A percentile compares a stretch with the other conserved stretches of the same genome.
These are phyloP conservation scores for Cryptus armator DNA, from an alignment of 2,888 invertebrate genomes.

Conservation along the genomic window DNA sequence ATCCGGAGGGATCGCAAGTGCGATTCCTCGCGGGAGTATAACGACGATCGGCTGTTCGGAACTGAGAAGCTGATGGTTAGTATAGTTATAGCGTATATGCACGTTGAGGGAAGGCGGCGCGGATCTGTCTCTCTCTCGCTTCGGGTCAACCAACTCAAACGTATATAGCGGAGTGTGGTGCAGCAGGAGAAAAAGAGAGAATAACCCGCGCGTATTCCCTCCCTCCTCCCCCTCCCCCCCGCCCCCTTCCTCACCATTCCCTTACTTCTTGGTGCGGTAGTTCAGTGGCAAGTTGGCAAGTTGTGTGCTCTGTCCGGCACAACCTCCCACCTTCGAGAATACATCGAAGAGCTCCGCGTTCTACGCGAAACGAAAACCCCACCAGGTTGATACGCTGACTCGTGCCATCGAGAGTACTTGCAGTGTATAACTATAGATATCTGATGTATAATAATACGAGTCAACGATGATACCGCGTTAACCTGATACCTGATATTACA, in stretches of 20 bases:
- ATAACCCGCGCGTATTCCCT: constrained; percentile 71
- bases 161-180: constrained; percentile 71
- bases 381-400: constrained; percentile 73
- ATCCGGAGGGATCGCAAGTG: constrained; percentile 11
- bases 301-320: constrained; percentile 51
- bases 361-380: constrained; percentile 53
- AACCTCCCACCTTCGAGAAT: constrained; percentile 46
- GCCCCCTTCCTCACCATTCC: background rate
- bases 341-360: background rate
- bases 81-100: constrained; percentile 45
- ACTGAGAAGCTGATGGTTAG: constrained; percentile 39
- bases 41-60: constrained; percentile 21
- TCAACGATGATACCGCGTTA: background rate
- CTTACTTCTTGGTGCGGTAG: constrained; percentile 41
- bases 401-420: constrained; percentile 75
- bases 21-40: constrained; percentile 28
- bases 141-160: constrained; percentile 84
- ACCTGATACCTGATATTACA: background rate
- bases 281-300: constrained; percentile 62
- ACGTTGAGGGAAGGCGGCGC: constrained; percentile 74
- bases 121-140: constrained; percentile 73
- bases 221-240: constrained; percentile 10
- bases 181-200: constrained; percentile 24
- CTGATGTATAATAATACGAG: background rate
- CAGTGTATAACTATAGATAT: constrained; percentile 21